Percentiles rank a stretch among this genome's conserved stretches.
Conservation (phyloP, 2,797 vertebrate species). For the Numenius phaeopus region DNA sequence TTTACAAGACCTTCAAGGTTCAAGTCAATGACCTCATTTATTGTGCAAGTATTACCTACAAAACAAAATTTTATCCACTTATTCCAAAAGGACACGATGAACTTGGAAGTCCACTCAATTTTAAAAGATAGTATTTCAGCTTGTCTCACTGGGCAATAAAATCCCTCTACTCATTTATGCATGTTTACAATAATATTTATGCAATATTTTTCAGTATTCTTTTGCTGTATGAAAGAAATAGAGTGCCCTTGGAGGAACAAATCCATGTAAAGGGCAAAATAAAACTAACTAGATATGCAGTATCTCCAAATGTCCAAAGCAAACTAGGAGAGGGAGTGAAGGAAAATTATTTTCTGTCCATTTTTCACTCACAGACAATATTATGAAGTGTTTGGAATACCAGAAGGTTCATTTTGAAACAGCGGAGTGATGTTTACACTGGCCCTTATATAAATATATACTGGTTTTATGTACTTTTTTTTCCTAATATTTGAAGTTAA, state of each 20-base stretch:
- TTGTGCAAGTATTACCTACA: neutral
- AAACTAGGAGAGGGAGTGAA: neutral
- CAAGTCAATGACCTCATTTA: neutral
- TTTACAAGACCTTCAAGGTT: neutral
- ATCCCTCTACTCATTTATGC: neutral
- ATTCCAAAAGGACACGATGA: neutral
- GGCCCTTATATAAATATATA: neutral
- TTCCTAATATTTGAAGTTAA: neutral
- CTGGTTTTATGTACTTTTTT: neutral
- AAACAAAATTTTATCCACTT: neutral
- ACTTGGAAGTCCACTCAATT: neutral
- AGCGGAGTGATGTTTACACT: conserved; percentile 7
- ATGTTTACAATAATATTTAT: neutral
- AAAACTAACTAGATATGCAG: neutral
- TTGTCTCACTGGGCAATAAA: neutral
- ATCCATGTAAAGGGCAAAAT: neutral
- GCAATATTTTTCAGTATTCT: neutral
- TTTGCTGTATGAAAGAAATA: neutral
- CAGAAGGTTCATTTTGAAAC: conserved; percentile 28
- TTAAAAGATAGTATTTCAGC: neutral
- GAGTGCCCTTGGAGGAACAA: neutral
- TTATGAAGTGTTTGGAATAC: conserved; percentile 43
- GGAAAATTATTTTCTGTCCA: neutral
- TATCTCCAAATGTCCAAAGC: neutral
- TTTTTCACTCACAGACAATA: conserved; percentile 37